Evolutionary conservation across 2,113 vertebrate genomes (phyloP), one percentile per base, ranked within the genome.

Genomic region (Smithornis capensis): DNA sequence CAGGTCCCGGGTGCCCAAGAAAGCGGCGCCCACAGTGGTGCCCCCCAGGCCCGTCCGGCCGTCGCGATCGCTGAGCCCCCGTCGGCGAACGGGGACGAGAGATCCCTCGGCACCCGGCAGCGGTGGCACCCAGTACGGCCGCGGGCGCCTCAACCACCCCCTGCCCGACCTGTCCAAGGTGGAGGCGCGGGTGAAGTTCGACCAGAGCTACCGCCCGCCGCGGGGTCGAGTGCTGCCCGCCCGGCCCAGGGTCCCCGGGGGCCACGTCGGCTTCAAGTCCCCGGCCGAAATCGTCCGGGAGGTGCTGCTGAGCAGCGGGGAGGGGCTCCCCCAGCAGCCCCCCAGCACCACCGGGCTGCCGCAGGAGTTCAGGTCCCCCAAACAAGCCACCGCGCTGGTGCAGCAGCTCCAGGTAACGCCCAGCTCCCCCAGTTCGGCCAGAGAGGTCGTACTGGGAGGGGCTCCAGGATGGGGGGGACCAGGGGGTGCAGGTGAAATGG

Each of bases 111-210:
- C 91, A 35, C 19, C 52, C 44, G 7, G 71, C 89, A 22, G 57
- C 6, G 84, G 94, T 3, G 13, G 83, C 63, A 35, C 88, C 59
- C 99, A 89, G 57, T 98, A 98, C 0, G 98, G 98, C 92, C 96
- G 94, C 52, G 98, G 98, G 12, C 94, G 55, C 56, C 97, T 98
- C 84, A 98, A 97, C 95, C 98, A 98, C 94, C 98, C 97, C 5
- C 97, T 98, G 21, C 99, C 98, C 4, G 99, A 99, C 96, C 98
- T 99, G 83, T 99, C 99, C 70, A 99, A 99, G 95, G 99, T 99
- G 91, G 97, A 98, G 78, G 98, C 99, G 3, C 95, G 97, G 49
- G 98, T 99, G 33, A 97, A 69, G 64, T 98, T 99, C 74, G 91
- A 94, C 35, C 90, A 90, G 50, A 97, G 90, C 56, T 99, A 99